Base-by-base conservation (phyloP, 1,140 invertebrate species). In the Drosophila grimshawi region DNA sequence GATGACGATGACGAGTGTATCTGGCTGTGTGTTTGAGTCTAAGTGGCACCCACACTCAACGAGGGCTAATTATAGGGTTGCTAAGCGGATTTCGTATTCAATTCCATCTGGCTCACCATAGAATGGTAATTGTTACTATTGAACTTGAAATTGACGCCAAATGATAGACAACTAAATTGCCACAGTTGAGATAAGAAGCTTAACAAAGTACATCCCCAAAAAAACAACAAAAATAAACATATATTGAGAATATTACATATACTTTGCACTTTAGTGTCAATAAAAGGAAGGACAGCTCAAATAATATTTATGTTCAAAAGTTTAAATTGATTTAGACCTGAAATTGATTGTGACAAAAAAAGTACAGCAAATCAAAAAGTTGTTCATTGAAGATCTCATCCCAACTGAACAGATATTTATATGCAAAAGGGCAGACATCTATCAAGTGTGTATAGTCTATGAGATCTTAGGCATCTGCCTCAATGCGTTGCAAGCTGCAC, bases 31-130 rank as follows among this genome's bases (percentile, higher is more conserved):
- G 33, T 4, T 43, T 7, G n/a, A 46, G 29, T 5, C 29, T 32
- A 11, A 30, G 7, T 19, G 41, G 11, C 55, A 68, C 66, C 49
- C 45, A 67, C 71, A 73, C 71, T 67, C 70, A 75, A 49, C 63
- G 10, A 41, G 53, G 29, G 85, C 72, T 82, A 88, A 89, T 88
- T 86, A 88, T 80, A 79, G 55, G 75, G 69, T 80, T 83, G 83
- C 83, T 88, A 88, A 88, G 83, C 83, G 85, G 83, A 88, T 88
- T 88, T 78, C n/a, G 33, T 46, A n/a, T 35, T 61, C 30, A 39
- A 43, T 52, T 55, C 49, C 29, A 46, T 10, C 37, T 64, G 52
- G 52, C 46, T 65, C 19, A 35, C 32, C 37, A 48, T 52, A n/a
- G 32, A 32, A 46, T 61, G 33, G 19, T 39, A 48, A 55, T 61